Conservation (phyloP, 1,140 invertebrate genomes). For the Hypsibius dujardini region DNA sequence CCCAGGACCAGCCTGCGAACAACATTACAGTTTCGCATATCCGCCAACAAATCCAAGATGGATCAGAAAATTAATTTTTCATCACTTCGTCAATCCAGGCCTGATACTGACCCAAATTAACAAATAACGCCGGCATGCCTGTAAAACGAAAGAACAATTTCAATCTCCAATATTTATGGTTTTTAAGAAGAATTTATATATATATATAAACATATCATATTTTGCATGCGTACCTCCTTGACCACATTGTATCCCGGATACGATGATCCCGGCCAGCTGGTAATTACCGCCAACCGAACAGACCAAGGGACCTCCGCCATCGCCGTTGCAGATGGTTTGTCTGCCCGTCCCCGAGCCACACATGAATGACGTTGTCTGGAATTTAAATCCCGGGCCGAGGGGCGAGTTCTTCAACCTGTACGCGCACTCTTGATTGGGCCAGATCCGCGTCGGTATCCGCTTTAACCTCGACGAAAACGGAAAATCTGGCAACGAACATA, state of each 20-base stretch:
- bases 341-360: not conserved
- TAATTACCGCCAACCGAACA: not conserved
- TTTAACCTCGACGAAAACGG: conserved; percentile 12
- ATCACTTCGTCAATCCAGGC: conserved; percentile 16
- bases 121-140: not conserved
- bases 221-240: not conserved
- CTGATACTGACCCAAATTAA: conserved; percentile 15
- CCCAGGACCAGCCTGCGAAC: too few species aligned
- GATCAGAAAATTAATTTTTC: not conserved
- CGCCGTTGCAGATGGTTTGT: conserved; percentile 12
- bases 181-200: too few species aligned
- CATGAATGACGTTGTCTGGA: conserved; percentile 14
- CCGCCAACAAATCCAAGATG: too few species aligned
- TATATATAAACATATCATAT: too few species aligned
- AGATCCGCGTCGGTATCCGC: conserved; percentile 10
- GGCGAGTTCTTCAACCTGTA: conserved; percentile 2
- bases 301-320: conserved; percentile 6
- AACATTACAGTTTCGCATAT: too few species aligned
- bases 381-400: conserved; percentile 7
- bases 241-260: conserved; percentile 14
- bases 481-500: not conserved
- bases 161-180: too few species aligned
- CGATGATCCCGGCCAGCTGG: conserved; percentile 12
- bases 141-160: too few species aligned
- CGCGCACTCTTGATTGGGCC: conserved; percentile 14